Base-by-base conservation (phyloP, 2,888 invertebrate species). In the Cantharis rufa region DNA sequence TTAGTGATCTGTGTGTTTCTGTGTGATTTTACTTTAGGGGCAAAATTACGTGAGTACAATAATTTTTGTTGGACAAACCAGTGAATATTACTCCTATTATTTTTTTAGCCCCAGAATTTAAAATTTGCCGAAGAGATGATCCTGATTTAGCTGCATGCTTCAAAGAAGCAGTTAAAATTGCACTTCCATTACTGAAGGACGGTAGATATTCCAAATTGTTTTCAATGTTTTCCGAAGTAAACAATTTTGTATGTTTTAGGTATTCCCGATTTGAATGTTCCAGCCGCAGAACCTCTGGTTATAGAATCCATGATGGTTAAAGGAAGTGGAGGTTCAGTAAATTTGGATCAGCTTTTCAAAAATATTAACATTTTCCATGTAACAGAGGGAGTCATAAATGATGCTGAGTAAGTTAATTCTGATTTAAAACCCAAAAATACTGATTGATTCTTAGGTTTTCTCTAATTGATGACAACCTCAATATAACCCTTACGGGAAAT, bases 281-380 rank as follows among this genome's bases (percentile, higher is more conserved):
- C 21, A 21, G 7, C 64, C 18, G 64, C 64, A 24, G 93, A 94
- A 82, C 94, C 94, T 0, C 87, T 94, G 5, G 85, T 86, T 21
- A 90, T 94, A 62, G 88, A 91, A 62, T 87, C 89, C 74, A 89
- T 93, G 80, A 89, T 90, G 84, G 90, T 92, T 66, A 90, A 90
- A n/a, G 81, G 78, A 1, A 90, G 91, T 32, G 87, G 88, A 0
- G 91, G 91, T 7, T 76, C 79, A 0, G 92, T 93, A 7, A 88
- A 89, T 80, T 88, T 94, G 72, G 87, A 90, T 10, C 93, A 93
- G 87, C 89, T 90, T 83, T 93, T 93, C 85, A 89, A 88, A 82
- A 91, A 93, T 84, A 89, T 93, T 76, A 89, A 91, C 78, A 87
- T 94, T 15, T 86, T 91, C 75, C 93, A 93, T 1, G 89, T 93